Conservation (phyloP, 2,113 vertebrate species). For the Rissa tridactyla region DNA sequence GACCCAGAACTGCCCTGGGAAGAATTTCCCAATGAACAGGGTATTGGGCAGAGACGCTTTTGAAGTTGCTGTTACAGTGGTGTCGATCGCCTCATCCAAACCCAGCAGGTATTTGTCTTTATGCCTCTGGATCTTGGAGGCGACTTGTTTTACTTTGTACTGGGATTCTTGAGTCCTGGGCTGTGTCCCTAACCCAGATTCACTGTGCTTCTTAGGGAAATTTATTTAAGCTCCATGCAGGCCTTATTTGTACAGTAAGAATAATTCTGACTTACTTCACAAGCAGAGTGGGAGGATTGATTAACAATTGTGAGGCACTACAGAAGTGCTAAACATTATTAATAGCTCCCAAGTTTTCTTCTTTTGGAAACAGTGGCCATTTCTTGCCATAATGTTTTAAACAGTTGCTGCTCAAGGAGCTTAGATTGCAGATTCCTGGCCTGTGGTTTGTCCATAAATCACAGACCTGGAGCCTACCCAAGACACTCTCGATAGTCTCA, state of each 20-base stretch:
- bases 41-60: background rate
- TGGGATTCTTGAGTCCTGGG: background rate
- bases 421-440: constrained; percentile 63
- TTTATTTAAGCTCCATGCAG: background rate
- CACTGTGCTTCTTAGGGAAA: background rate
- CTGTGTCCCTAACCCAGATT: background rate
- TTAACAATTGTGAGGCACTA: background rate
- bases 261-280: background rate
- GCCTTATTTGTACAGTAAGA: background rate
- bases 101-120: background rate
- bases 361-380: constrained; percentile 47
- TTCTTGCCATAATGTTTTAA: constrained; percentile 62
- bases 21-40: background rate
- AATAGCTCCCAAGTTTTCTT: constrained; percentile 40
- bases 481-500: constrained; percentile 31
- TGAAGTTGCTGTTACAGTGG: background rate
- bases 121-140: background rate
- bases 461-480: constrained; percentile 50
- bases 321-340: constrained; percentile 40
- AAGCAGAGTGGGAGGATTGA: background rate
- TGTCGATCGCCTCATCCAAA: background rate
- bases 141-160: background rate
- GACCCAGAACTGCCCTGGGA: background rate
- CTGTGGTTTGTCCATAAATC: constrained; percentile 57
- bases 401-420: constrained; percentile 60